Evolutionary conservation across 2,113 vertebrate species (phyloP).

Genomic region (Notechis scutatus): DNA sequence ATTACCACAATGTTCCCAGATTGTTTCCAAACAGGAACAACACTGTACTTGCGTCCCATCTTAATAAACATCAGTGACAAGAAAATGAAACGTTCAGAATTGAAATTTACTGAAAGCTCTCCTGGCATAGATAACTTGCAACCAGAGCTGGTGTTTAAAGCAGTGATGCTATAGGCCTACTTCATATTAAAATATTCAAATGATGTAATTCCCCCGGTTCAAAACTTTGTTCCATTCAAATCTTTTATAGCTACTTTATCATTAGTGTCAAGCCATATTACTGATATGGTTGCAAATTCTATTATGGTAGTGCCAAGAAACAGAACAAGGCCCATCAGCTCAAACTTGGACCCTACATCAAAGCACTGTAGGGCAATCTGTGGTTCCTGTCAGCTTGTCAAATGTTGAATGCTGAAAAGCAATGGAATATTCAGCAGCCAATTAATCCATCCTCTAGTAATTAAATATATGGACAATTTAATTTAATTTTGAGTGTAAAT

Average conservation of each 20-base stretch:
- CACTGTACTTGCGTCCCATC: background rate
- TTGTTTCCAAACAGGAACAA: background rate
- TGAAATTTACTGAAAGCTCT: slow-evolving; percentile 2
- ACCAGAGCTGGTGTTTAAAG: background rate
- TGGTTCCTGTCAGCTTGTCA: slow-evolving; percentile 47
- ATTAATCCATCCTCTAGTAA: slow-evolving; percentile 19
- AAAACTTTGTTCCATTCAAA: slow-evolving; percentile 20
- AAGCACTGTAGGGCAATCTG: slow-evolving; percentile 16
- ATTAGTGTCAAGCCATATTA: slow-evolving; percentile 15
- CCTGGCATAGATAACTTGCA: background rate
- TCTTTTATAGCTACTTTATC: background rate
- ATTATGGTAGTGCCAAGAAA: slow-evolving; percentile 11
- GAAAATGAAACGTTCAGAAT: slow-evolving; percentile 13
- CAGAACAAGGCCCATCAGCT: slow-evolving; percentile 13
- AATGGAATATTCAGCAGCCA: slow-evolving; percentile 39
- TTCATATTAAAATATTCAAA: slow-evolving; percentile 20
- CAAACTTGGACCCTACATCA: background rate
- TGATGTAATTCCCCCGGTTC: background rate
- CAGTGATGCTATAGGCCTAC: background rate
- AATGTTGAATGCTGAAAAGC: slow-evolving; percentile 44
- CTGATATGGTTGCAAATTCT: slow-evolving; percentile 1
- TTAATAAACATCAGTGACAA: background rate
- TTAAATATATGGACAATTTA: slow-evolving; percentile 17
- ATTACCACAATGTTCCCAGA: background rate
- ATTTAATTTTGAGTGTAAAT: slow-evolving; percentile 13